Percentiles rank a stretch among this genome's conserved stretches.
phyloP scores from a whole-genome alignment of 2,113 vertebrate genomes.

The Nannospalax galili region DNA sequence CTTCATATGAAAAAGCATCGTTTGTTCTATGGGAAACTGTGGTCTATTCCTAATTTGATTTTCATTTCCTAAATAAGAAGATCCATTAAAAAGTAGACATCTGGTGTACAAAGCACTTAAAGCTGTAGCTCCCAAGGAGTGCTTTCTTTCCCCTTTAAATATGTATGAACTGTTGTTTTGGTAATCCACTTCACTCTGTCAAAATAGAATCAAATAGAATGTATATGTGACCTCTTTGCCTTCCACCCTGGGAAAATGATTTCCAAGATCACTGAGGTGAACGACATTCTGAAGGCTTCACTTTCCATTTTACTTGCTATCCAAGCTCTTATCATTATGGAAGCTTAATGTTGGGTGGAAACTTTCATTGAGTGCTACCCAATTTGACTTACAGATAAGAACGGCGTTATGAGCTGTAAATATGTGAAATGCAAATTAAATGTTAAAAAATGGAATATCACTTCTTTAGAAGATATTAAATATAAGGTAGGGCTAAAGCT shows the following conservation, averaged over 20 bases:
- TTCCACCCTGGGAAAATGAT: conserved; percentile 70
- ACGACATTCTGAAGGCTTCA: not conserved
- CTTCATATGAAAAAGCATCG: conserved; percentile 7
- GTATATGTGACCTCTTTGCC: conserved; percentile 75
- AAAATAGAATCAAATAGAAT: conserved; percentile 86
- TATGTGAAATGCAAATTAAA: not conserved
- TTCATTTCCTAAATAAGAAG: conserved; percentile 88
- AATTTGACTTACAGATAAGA: not conserved
- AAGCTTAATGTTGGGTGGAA: conserved; percentile 11
- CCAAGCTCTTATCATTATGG: not conserved
- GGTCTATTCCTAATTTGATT: conserved; percentile 83
- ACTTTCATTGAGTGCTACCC: not conserved
- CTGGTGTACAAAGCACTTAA: conserved; percentile 86
- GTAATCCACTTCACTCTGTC: conserved; percentile 86
- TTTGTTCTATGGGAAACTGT: conserved; percentile 63
- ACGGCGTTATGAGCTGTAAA: not conserved
- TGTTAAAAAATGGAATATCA: not conserved
- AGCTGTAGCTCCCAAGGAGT: conserved; percentile 78
- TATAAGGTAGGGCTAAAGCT: not conserved
- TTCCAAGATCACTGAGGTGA: conserved; percentile 61
- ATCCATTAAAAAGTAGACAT: conserved; percentile 88
- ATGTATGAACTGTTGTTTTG: conserved; percentile 87
- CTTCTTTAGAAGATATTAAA: not conserved
- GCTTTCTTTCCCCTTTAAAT: conserved; percentile 89
- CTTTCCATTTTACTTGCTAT: conserved; percentile 37